phyloP scores from a whole-genome alignment of 2,888 invertebrate genomes.

The Theretra japonica region DNA sequence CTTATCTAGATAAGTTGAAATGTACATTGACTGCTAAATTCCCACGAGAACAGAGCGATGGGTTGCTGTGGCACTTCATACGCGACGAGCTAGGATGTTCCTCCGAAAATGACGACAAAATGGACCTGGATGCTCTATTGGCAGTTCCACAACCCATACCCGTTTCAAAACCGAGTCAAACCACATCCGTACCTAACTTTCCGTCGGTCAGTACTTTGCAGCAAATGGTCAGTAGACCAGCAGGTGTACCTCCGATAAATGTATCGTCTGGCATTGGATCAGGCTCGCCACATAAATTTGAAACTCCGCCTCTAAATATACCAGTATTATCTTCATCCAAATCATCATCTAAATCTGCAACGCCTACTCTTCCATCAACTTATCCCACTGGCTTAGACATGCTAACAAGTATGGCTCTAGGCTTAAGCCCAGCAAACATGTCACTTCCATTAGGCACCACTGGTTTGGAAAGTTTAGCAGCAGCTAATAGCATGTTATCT shows the following conservation, averaged over 20 bases:
- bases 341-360: conserved; percentile 83
- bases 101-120: conserved; percentile 88
- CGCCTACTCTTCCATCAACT: conserved; percentile 79
- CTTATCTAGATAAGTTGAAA: conserved; percentile 94
- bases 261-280: conserved; percentile 77
- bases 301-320: conserved; percentile 84
- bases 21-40: conserved; percentile 92
- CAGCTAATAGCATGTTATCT: conserved; percentile 79
- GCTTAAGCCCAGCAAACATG: conserved; percentile 75
- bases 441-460: conserved; percentile 72
- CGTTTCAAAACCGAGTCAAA: conserved; percentile 70
- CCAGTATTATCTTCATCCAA: conserved; percentile 86
- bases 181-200: conserved; percentile 73
- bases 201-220: conserved; percentile 80
- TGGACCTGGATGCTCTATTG: conserved; percentile 84
- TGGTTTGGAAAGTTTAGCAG: conserved; percentile 78
- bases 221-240: conserved; percentile 81
- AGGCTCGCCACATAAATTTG: conserved; percentile 82
- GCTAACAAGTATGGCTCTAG: conserved; percentile 82
- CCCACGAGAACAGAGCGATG: conserved; percentile 91
- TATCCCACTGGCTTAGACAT: conserved; percentile 80
- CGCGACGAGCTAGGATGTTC: conserved; percentile 89
- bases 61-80: conserved; percentile 91
- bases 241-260: conserved; percentile 79
- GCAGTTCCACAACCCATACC: conserved; percentile 85